Evolutionary conservation across 2,888 invertebrate species (phyloP).

Genomic region (Dione vanillae): DNA sequence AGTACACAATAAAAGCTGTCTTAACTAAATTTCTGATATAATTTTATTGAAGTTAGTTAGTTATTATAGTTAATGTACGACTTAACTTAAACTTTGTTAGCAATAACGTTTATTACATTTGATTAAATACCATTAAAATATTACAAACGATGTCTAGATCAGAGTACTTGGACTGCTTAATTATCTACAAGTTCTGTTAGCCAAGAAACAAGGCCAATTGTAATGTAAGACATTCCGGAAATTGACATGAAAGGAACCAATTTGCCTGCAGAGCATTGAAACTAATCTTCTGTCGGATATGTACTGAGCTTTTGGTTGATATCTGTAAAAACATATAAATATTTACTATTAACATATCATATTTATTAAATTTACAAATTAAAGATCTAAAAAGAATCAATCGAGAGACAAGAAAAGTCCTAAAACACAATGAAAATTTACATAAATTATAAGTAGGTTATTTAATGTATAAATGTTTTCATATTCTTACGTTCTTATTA

Average conservation of each 20-base stretch:
- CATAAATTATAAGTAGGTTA: too few species aligned
- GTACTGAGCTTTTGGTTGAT: conserved; percentile 13
- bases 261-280: conserved; percentile 65
- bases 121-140: conserved; percentile 32
- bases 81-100: neutral
- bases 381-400: too few species aligned
- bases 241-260: conserved; percentile 75
- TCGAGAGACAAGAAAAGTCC: too few species aligned
- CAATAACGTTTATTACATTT: conserved; percentile 22
- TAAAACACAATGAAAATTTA: too few species aligned
- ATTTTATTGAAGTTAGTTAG: too few species aligned
- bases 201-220: conserved; percentile 50
- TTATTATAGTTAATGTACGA: too few species aligned
- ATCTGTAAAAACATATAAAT: neutral
- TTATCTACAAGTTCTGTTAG: conserved; percentile 50
- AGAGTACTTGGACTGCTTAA: conserved; percentile 45
- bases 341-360: too few species aligned
- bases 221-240: conserved; percentile 61
- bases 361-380: too few species aligned
- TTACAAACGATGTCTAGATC: conserved; percentile 31
- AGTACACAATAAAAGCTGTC: too few species aligned
- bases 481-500: too few species aligned
- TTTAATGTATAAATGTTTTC: too few species aligned
- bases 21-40: too few species aligned
- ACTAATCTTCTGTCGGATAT: conserved; percentile 32